Evolutionary conservation across 2,113 vertebrate species (phyloP).

Genomic region (Ptilonorhynchus violaceus): DNA sequence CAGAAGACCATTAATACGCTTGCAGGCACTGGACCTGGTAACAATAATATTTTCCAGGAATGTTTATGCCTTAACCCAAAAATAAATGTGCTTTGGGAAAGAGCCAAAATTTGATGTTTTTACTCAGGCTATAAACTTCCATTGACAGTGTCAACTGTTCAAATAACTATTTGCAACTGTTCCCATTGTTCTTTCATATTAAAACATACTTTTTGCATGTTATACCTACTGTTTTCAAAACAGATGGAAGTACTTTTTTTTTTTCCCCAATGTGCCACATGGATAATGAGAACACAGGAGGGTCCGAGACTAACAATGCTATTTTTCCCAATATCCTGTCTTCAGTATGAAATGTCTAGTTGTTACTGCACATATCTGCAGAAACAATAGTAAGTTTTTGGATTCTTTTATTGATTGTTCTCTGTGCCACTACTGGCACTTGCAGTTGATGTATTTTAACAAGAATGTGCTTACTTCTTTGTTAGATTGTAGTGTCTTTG

Average conservation of each 20-base stretch:
- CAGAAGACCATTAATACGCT: not conserved
- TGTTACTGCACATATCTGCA: not conserved
- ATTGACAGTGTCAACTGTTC: not conserved
- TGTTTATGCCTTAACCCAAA: conserved; percentile 44
- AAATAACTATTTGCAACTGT: not conserved
- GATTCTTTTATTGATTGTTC: not conserved
- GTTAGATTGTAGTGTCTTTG: conserved; percentile 88
- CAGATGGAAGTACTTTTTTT: not conserved
- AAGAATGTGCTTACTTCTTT: not conserved
- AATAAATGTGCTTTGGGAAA: conserved; percentile 53
- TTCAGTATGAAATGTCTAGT: not conserved
- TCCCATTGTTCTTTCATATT: not conserved
- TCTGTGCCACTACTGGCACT: not conserved
- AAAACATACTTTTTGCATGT: not conserved
- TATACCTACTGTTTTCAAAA: not conserved
- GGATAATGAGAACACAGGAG: not conserved
- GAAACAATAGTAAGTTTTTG: not conserved
- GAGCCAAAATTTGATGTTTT: conserved; percentile 19
- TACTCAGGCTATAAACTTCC: not conserved
- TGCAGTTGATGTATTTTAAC: not conserved
- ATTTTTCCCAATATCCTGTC: not conserved
- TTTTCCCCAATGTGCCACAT: accelerated
- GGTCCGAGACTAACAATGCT: not conserved
- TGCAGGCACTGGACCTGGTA: not conserved
- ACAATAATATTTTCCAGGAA: conserved; percentile 59